Evolutionary conservation across 1,140 invertebrate genomes (phyloP).

Genomic region (Sesamia nonagrioides): DNA sequence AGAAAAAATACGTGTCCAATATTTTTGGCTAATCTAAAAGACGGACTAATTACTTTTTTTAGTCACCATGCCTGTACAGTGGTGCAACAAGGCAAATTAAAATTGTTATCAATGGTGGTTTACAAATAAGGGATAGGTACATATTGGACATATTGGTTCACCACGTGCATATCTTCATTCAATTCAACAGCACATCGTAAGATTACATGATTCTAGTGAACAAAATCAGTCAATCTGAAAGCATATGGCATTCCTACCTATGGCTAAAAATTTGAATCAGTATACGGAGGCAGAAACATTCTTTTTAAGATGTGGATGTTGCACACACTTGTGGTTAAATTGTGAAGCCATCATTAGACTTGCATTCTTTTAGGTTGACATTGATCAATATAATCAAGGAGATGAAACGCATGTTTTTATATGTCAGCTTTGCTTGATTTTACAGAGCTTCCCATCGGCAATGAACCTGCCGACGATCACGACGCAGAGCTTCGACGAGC

Average conservation of each 20-base stretch:
- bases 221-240: background rate
- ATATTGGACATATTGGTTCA: conserved; percentile 28
- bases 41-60: too few species aligned
- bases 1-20: too few species aligned
- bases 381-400: background rate
- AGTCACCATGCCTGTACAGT: background rate
- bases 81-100: conserved; percentile 11
- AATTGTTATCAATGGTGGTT: conserved; percentile 29
- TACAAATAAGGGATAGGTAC: conserved; percentile 13
- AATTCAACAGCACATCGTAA: background rate
- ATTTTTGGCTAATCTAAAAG: too few species aligned
- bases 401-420: background rate
- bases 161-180: conserved; percentile 13
- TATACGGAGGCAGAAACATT: background rate
- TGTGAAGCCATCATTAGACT: background rate
- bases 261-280: background rate
- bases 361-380: too few species aligned
- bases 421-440: conserved; percentile 41
- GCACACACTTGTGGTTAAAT: background rate
- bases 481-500: conserved; percentile 89
- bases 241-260: background rate
- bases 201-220: background rate
- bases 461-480: conserved; percentile 90
- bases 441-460: conserved; percentile 90
- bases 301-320: background rate